Evolutionary conservation across 1,140 invertebrate species (phyloP).

Genomic region (Caenorhabditis briggsae): DNA sequence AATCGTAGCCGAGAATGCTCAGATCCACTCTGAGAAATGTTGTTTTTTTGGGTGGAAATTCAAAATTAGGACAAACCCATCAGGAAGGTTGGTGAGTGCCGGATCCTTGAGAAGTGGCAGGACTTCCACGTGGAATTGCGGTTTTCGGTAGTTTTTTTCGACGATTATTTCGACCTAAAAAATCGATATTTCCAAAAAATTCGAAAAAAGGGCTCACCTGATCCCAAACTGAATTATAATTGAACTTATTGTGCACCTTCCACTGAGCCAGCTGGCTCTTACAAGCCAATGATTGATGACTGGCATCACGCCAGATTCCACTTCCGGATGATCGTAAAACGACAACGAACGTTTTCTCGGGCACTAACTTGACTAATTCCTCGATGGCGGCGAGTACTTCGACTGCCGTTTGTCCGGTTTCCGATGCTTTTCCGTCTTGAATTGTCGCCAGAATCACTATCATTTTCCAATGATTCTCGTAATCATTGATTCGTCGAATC

Average conservation of each 20-base stretch:
- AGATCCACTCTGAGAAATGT: constrained; percentile 54
- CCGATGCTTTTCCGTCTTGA: constrained; percentile 64
- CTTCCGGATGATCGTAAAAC: constrained; percentile 58
- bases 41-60: not conserved
- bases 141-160: constrained; percentile 57
- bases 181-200: not conserved
- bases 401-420: constrained; percentile 62
- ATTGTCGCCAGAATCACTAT: constrained; percentile 59
- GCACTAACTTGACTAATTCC: constrained; percentile 37
- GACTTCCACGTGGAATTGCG: constrained; percentile 60
- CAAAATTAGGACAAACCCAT: constrained; percentile 31
- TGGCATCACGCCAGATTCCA: constrained; percentile 63
- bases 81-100: constrained; percentile 55
- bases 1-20: constrained; percentile 60
- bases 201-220: constrained; percentile 42
- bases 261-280: constrained; percentile 40
- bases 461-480: constrained; percentile 61
- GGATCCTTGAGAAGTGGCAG: constrained; percentile 60
- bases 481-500: constrained; percentile 47
- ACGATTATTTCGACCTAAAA: constrained; percentile 62
- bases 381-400: constrained; percentile 60
- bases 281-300: constrained; percentile 61
- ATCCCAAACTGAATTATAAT: constrained; percentile 63
- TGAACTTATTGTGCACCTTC: constrained; percentile 59
- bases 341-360: constrained; percentile 59